phyloP scores from a whole-genome alignment of 2,113 vertebrate genomes.

The Scolopax mira region DNA sequence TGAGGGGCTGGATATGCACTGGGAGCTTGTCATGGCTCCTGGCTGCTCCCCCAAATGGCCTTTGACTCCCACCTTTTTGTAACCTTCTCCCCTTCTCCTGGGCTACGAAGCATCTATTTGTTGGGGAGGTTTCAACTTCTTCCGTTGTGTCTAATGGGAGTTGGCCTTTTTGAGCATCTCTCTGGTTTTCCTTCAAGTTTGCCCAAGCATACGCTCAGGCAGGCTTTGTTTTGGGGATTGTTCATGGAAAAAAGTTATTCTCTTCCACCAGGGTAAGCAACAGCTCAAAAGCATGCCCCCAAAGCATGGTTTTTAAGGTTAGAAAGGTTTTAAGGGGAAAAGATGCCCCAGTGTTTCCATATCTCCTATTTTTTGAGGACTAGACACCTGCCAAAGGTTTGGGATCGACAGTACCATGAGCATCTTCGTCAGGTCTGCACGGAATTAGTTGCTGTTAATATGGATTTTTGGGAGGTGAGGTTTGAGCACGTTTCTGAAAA shows the following conservation, averaged over 20 bases:
- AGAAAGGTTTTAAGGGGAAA: background rate
- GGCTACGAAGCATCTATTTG: fast-evolving
- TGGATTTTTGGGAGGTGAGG: background rate
- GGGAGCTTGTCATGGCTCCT: fast-evolving
- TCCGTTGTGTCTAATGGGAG: fast-evolving
- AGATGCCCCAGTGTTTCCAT: background rate
- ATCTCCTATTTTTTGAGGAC: background rate
- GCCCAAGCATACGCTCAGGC: background rate
- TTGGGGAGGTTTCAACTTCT: background rate
- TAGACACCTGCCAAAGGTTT: background rate
- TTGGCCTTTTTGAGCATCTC: too few relatives aligned
- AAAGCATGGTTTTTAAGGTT: background rate
- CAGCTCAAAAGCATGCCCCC: background rate
- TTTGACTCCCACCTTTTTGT: background rate
- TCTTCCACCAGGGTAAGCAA: background rate
- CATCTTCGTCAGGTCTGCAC: background rate
- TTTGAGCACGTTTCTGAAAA: background rate
- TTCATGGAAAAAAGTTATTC: background rate
- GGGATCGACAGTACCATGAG: background rate
- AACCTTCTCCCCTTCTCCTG: background rate
- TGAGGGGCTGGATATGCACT: background rate
- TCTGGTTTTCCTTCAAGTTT: background rate
- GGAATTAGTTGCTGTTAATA: background rate
- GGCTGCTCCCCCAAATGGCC: background rate
- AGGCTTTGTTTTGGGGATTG: background rate